These are phyloP conservation scores for Chrysemys picta DNA, from an alignment of 2,113 vertebrate genomes.

Conservation along the genomic window DNA sequence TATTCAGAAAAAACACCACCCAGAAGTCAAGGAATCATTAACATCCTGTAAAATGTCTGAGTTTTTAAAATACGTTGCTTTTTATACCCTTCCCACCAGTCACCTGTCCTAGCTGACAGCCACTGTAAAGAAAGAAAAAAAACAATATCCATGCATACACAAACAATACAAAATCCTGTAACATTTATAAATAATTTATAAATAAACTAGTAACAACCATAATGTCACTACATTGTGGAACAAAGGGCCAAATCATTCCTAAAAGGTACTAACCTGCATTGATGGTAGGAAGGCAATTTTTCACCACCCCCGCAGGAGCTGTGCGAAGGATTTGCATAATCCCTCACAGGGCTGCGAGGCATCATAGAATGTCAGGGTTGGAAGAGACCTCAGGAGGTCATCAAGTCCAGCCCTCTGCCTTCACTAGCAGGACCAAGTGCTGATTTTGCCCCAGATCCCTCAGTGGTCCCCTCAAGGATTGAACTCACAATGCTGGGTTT, in stretches of 20 bases:
- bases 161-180: neutral
- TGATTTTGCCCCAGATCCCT: too few species aligned
- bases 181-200: neutral
- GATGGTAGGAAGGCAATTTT: neutral
- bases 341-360: neutral
- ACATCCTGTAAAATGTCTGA: neutral
- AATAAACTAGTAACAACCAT: neutral
- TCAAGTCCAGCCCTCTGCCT: too few species aligned
- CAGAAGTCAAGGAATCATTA: neutral
- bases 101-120: neutral
- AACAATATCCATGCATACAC: neutral
- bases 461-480: too few species aligned
- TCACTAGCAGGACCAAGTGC: too few species aligned
- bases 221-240: neutral
- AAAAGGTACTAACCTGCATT: neutral
- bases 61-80: constrained; percentile 4
- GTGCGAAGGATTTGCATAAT: neutral
- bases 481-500: too few species aligned
- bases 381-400: too few species aligned
- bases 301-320: neutral
- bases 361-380: too few species aligned
- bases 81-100: neutral
- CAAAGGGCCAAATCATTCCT: neutral
- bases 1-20: neutral
- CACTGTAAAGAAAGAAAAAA: neutral